Evolutionary conservation across 2,113 vertebrate species (phyloP), one percentile per base, ranked within the genome.

Genomic region (Prolemur simus): DNA sequence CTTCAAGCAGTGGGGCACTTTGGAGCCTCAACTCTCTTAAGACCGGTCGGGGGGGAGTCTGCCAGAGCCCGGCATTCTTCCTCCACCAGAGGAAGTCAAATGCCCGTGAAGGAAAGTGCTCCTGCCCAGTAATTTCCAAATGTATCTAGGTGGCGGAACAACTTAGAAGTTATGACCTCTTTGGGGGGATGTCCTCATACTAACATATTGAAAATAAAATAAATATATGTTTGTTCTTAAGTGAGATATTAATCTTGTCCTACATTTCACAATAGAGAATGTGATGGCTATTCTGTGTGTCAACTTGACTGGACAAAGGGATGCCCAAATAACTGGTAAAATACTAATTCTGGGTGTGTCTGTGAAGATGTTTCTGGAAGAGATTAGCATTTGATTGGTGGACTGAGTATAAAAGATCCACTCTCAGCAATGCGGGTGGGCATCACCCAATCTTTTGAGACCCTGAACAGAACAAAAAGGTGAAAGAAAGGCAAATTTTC

Each of bases 401-500:
- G 58, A 21, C 15, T 11, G 58, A 42, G 45, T 37, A 58, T 32
- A 27, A 45, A 18, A 52, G n/a, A 54, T 23, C 21, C 2, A 17
- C 47, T 1, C 29, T 74, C 25, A 8, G 52, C 58, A 56, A 29
- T 5, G 52, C 6, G 13, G 84, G 25, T 25, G 47, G 81, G 32
- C 47, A 23, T 32, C 8, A 3, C 12, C 32, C 47, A 29, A 3
- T 8, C 18, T 32, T 5, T 2, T 0, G 32, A 71, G 21, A 60
- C 10, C 34, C 23, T 52, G 1, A 5, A 42, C 1, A 37, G 84
- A 69, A 54, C n/a, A 20, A 25, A 60, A 54, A 17, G 15, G 56
- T 27, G 12, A 42, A 49, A 49, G 5, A 2, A 18, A 3, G 5
- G n/a, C 1, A 5, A 20, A 32, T 10, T 23, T 1, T 0, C 52